Conservation (phyloP, 2,888 invertebrate species). For the Congeria kusceri region DNA sequence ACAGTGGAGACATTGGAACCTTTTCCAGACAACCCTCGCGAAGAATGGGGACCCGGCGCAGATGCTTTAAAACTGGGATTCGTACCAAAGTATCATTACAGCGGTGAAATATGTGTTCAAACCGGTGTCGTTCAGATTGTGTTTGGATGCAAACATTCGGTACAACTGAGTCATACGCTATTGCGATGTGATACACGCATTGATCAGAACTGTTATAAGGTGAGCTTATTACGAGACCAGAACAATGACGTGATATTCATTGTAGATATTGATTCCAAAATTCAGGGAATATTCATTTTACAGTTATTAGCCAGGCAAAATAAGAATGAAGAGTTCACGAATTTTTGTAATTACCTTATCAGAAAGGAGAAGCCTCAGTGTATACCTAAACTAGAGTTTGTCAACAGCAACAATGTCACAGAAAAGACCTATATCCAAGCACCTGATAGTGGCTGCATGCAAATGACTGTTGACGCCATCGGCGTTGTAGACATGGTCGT, state of each 20-base stretch:
- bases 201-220: constrained; percentile 26
- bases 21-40: constrained; percentile 46
- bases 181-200: constrained; percentile 27
- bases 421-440: constrained; percentile 11
- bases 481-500: constrained; percentile 34
- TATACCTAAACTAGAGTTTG: constrained; percentile 24
- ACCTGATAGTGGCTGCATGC: constrained; percentile 42
- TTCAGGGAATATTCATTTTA: constrained; percentile 33
- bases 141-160: constrained; percentile 29
- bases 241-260: constrained; percentile 53
- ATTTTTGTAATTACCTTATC: constrained; percentile 53
- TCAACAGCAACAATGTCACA: neutral
- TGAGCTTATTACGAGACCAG: constrained; percentile 48
- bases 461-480: constrained; percentile 23
- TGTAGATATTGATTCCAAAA: constrained; percentile 48
- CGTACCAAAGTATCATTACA: constrained; percentile 32
- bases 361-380: constrained; percentile 23
- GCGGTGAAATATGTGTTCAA: constrained; percentile 47
- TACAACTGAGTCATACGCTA: constrained; percentile 39
- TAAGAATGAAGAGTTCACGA: constrained; percentile 23
- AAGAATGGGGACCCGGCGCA: constrained; percentile 60
- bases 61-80: constrained; percentile 37
- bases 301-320: constrained; percentile 41
- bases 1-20: constrained; percentile 12
- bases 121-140: constrained; percentile 45